These are phyloP conservation scores for Trachurus trachurus DNA, from an alignment of 2,797 vertebrate genomes.

Conservation along the genomic window DNA sequence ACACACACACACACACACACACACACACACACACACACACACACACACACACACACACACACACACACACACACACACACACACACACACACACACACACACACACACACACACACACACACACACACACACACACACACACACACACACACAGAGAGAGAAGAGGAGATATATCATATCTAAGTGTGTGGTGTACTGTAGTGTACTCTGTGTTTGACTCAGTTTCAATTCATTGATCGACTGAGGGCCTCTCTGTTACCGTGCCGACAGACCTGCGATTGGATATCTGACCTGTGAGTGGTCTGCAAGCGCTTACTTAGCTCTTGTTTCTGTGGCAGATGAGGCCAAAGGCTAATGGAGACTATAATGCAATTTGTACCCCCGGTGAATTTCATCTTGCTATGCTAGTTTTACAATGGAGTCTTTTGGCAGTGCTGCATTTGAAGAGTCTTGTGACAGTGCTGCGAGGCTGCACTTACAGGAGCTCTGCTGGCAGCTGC, in stretches of 20 bases:
- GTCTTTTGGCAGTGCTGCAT: conserved; percentile 46
- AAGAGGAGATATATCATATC: background rate
- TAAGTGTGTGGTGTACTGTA: conserved; percentile 10
- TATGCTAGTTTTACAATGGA: conserved; percentile 36
- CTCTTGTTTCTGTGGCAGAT: conserved; percentile 62
- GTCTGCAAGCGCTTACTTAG: conserved; percentile 65
- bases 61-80: conserved; percentile 13
- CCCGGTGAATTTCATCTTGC: conserved; percentile 56
- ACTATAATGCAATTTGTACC: conserved; percentile 57
- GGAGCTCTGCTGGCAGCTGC: conserved; percentile 36
- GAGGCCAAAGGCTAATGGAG: conserved; percentile 74
- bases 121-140: conserved; percentile 12
- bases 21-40: conserved; percentile 16
- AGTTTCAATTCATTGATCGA: conserved; percentile 51
- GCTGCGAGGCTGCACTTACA: conserved; percentile 25
- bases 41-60: conserved; percentile 12
- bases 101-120: conserved; percentile 16
- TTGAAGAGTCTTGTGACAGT: conserved; percentile 42
- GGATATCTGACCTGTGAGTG: conserved; percentile 68
- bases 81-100: conserved; percentile 15
- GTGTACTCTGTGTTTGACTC: conserved; percentile 36
- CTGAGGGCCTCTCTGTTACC: conserved; percentile 44
- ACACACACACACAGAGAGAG: conserved; percentile 16
- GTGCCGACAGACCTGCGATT: conserved; percentile 48
- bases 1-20: conserved; percentile 16